Evolutionary conservation across 2,797 vertebrate genomes (phyloP), one percentile per base, ranked within the genome.

Genomic region (Chromobotia macracanthus): DNA sequence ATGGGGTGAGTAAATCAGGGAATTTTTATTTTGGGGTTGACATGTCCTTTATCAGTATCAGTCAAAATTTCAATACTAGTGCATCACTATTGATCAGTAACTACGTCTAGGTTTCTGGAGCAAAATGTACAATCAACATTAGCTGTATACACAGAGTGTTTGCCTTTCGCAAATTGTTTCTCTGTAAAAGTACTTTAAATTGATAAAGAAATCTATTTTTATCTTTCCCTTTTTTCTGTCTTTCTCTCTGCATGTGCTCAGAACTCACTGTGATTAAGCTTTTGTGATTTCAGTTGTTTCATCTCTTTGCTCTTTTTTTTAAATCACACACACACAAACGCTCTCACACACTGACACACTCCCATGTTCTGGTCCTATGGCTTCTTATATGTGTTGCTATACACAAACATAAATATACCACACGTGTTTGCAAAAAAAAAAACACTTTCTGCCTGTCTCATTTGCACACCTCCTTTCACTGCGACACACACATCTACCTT

Each of bases 161-260:
- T 51, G 50, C 19, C 12, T 56, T 23, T 56, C 19, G 3, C 6
- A 56, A 3, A 23, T 23, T 18, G 48, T 51, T 23, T 21, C n/a
- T 6, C 23, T 53, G 48, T 70, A 13, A 25, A 72, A 41, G 8
- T 16, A 1, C 4, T 16, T 23, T 19, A 1, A 53, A 13, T 23
- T 48, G 15, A 21, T 25, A 18, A n/a, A 75, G 28, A 23, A 50
- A 5, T 64, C 0, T 16, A 16, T 55, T 19, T 61, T 60, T 5
- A 11, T 41, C 2, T 64, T 53, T 28, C 28, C 28, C 61, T 69
- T 9, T 1, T 70, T 44, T 60, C 65, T 51, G 7, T 72, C 9
- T 51, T 38, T 10, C 82, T 82, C 66, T 89, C 80, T 87, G 91
- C 91, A 92, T 89, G 91, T 87, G 73, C 55, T 84, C 81, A 83